Evolutionary conservation across 2,113 vertebrate species (phyloP).

Genomic region (Gadus chalcogrammus): DNA sequence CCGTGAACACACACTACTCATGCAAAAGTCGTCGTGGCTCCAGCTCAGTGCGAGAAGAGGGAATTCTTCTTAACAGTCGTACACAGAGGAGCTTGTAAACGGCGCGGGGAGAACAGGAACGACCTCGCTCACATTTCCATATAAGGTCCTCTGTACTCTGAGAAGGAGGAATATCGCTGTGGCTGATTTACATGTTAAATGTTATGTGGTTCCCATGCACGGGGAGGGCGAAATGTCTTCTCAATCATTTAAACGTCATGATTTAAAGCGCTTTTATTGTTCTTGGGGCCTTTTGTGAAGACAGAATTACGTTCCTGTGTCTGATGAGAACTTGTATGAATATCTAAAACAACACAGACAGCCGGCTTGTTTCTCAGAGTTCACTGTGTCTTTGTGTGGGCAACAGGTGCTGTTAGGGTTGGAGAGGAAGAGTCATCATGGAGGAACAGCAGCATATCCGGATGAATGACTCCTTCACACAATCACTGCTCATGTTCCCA

Average conservation of each 20-base stretch:
- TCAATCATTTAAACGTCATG: not conserved
- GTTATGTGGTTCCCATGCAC: slow-evolving; percentile 9
- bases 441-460: not conserved
- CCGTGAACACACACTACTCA: not conserved
- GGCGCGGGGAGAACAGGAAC: slow-evolving; percentile 30
- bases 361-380: not conserved
- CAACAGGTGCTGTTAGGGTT: slow-evolving; percentile 14
- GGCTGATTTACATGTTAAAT: slow-evolving; percentile 33
- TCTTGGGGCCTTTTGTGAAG: not conserved
- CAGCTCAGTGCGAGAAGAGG: slow-evolving; percentile 15
- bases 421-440: not conserved
- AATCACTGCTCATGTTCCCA: not conserved
- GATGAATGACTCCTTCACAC: slow-evolving; percentile 21
- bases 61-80: slow-evolving; percentile 31
- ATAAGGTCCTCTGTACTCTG: slow-evolving; percentile 48
- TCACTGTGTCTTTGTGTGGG: not conserved
- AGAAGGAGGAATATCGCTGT: slow-evolving; percentile 34
- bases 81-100: slow-evolving; percentile 37
- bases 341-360: not conserved
- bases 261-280: slow-evolving; percentile 5
- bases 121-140: slow-evolving; percentile 45
- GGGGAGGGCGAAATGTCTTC: not conserved
- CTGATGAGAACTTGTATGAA: slow-evolving; percentile 3
- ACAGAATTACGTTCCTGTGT: not conserved
- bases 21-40: not conserved